Evolutionary conservation across 2,797 vertebrate genomes (phyloP), one percentile per base, ranked within the genome.

Genomic region (Ibycter americanus): DNA sequence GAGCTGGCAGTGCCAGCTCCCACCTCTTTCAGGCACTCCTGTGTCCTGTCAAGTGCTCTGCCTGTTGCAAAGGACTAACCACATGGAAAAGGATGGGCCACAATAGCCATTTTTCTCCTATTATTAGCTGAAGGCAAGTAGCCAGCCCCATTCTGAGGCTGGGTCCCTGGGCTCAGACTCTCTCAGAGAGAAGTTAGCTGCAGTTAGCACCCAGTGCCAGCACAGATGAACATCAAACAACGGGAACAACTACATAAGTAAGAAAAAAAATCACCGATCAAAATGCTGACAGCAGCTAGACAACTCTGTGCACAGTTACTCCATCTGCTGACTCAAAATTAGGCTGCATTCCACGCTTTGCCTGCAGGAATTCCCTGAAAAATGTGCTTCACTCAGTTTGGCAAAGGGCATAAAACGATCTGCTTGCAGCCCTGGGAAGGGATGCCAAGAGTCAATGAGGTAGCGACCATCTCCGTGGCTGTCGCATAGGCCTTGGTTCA

Each of bases 361-460:
- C 85, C 83, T 84, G 71, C 76, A 93, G 70, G 85, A 96, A 96
- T 84, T 77, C 63, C 67, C 74, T 38, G 44, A 79, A 92, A 90
- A 82, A 87, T 20, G 42, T 8, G 23, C 55, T 93, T 59, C 19
- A 2, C 32, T 81, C 54, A 32, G 44, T 66, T 44, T 63, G 62
- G 47, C 73, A 88, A 91, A 76, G 31, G 54, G 52, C 25, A n/a
- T 16, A 67, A 65, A n/a, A 46, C 46, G 59, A 49, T 56, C 56
- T 65, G 46, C 54, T 77, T 16, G 15, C 34, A 72, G 55, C 29
- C 61, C 51, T n/a, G 62, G 36, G 66, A 90, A 72, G 73, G 59
- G 56, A 18, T 42, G 59, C 34, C 38, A 62, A 73, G 61, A 70
- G 40, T n/a, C 83, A 77, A 11, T 2, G 13, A 78, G 79, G 16